Evolutionary conservation across 2,888 invertebrate genomes (phyloP), one percentile per base, ranked within the genome.

Genomic region (Heliconius sara): DNA sequence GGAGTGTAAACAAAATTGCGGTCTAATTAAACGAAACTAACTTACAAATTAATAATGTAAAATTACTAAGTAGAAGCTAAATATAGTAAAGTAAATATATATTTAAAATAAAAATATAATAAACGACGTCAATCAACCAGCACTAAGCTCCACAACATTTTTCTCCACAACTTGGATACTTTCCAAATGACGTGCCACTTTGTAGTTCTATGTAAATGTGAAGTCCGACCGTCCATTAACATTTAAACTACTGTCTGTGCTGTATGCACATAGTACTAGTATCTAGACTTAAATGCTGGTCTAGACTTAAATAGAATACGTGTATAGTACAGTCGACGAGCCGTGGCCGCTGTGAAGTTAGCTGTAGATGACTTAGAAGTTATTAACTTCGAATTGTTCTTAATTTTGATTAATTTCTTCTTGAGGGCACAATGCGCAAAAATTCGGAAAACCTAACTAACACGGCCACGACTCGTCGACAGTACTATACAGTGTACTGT

Each of bases 181-280:
- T 68, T 78, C 81, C 79, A 80, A 78, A 72, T 65, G 73, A 71
- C 74, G 25, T 66, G 78, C 74, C 74, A 76, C 80, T 77, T 79
- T 77, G 77, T 80, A 79, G 68, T 60, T 63, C 67, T 75, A 81
- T 73, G 73, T 73, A 79, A 76, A 81, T 68, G 76, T 73, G 52
- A 79, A 79, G 68, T 70, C 75, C 19, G 43, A 47, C 27, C 81
- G 74, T 73, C 79, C 76, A 79, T 81, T 81, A 81, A 79, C 81
- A 81, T 81, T 79, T 81, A 79, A 81, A 81, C 79, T 63, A 67
- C 52, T 76, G 76, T 81, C 79, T 74, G 81, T 66, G 1, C 71
- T 27, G 16, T 27, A 52, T 16, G 16, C 19, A 57, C 72, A 43
- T 22, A 30, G 68, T 63, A 68, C 52, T 52, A 19, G 60, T 60